Evolutionary conservation across 1,140 invertebrate species (phyloP).

Genomic region (Eciton burchellii): DNA sequence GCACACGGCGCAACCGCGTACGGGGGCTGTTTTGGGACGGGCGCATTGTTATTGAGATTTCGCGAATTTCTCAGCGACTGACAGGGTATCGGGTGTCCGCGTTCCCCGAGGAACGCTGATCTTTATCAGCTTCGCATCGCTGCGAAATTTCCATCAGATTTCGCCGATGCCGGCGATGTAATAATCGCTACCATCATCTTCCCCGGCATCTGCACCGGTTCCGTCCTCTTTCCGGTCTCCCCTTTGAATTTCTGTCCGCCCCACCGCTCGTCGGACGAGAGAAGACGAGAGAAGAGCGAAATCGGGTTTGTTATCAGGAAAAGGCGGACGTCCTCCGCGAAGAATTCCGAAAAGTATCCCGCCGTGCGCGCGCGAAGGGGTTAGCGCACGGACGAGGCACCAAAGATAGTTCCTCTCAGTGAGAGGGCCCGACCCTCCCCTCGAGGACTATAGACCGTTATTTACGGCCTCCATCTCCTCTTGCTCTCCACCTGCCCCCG

Average conservation of each 20-base stretch:
- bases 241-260: neutral
- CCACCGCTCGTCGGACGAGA: neutral
- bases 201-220: too few relatives aligned
- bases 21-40: too few relatives aligned
- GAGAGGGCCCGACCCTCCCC: slow-evolving; percentile 6
- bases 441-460: slow-evolving; percentile 71
- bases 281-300: neutral
- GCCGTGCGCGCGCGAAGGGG: neutral
- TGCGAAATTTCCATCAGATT: too few relatives aligned
- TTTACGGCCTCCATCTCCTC: slow-evolving; percentile 74
- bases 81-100: too few relatives aligned
- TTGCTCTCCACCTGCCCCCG: slow-evolving; percentile 43
- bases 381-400: slow-evolving; percentile 9
- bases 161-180: too few relatives aligned
- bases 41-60: too few relatives aligned
- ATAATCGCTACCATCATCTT: too few relatives aligned
- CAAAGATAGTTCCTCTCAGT: slow-evolving; percentile 52
- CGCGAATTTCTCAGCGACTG: too few relatives aligned
- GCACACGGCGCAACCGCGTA: too few relatives aligned
- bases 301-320: neutral
- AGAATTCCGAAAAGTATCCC: neutral
- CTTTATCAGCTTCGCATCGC: too few relatives aligned
- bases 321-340: neutral
- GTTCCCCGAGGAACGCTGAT: too few relatives aligned
- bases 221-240: neutral